These are phyloP conservation scores for Zhuqinia jingwanae DNA, from an alignment of 2,888 invertebrate genomes.

Conservation along the genomic window DNA sequence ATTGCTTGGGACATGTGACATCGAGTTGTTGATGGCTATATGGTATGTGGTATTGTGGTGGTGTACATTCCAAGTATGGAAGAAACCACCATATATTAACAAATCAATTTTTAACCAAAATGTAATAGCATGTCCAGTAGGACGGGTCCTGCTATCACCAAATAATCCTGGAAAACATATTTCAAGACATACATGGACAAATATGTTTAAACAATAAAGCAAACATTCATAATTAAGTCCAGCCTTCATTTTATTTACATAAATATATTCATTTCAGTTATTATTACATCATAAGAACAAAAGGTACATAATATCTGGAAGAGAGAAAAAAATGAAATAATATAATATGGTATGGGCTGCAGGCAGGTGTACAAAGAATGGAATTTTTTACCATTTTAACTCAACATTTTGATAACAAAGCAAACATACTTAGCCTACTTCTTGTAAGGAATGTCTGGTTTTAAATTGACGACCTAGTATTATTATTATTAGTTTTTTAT, in stretches of 20 bases:
- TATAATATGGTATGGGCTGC: too few species aligned
- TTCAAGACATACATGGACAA: background rate
- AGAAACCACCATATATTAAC: background rate
- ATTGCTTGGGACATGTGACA: background rate
- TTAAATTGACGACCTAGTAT: slow-evolving; percentile 22
- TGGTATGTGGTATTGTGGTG: too few species aligned
- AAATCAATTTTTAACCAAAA: background rate
- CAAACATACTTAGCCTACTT: background rate
- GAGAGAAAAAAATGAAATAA: too few species aligned
- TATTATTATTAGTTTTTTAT: slow-evolving; percentile 11
- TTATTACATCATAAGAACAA: too few species aligned
- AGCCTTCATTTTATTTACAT: background rate
- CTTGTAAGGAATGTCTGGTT: background rate
- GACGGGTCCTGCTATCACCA: too few species aligned
- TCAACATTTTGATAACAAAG: background rate
- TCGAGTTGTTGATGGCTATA: background rate
- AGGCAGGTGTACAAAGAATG: too few species aligned
- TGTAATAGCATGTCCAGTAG: background rate
- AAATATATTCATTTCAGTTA: background rate
- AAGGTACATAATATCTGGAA: too few species aligned
- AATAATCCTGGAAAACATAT: slow-evolving; percentile 1
- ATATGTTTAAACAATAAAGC: background rate
- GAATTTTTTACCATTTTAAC: background rate
- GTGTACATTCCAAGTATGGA: background rate
- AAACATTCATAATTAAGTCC: background rate